Conservation (phyloP, 2,113 vertebrate species). For the Epinephelus lanceolatus region DNA sequence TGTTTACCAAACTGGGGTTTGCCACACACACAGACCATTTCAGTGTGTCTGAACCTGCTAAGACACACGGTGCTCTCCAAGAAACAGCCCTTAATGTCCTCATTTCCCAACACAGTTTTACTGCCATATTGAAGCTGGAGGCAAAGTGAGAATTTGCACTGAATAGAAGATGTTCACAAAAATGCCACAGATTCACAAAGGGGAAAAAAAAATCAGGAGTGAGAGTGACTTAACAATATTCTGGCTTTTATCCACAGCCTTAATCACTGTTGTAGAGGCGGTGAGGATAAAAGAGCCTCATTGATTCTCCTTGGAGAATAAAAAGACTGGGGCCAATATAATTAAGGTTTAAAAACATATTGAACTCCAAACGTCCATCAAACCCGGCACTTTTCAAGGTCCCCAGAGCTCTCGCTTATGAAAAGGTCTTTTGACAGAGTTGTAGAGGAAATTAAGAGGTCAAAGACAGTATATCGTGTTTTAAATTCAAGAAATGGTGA, state of each 20-base stretch:
- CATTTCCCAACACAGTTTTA: slow-evolving; percentile 32
- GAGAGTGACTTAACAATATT: slow-evolving; percentile 61
- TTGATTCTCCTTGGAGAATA: slow-evolving; percentile 75
- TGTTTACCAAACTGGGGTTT: slow-evolving; percentile 9
- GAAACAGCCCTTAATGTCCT: slow-evolving; percentile 38
- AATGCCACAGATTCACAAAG: slow-evolving; percentile 41
- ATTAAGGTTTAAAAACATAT: slow-evolving; percentile 77
- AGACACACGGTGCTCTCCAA: background rate
- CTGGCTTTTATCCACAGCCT: slow-evolving; percentile 63
- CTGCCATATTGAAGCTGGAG: background rate
- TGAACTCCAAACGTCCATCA: slow-evolving; percentile 68
- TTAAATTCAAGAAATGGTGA: slow-evolving; percentile 45
- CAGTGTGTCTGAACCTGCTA: slow-evolving; percentile 12
- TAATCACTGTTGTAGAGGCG: slow-evolving; percentile 68
- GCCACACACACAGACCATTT: background rate
- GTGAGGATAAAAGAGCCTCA: slow-evolving; percentile 68
- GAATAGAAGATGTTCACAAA: slow-evolving; percentile 37
- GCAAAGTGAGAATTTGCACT: slow-evolving; percentile 28
- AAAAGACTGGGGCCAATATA: slow-evolving; percentile 69
- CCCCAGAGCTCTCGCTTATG: slow-evolving; percentile 41
- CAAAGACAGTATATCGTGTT: slow-evolving; percentile 32
- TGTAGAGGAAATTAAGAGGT: slow-evolving; percentile 49
- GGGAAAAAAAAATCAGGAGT: slow-evolving; percentile 11
- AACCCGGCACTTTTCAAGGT: slow-evolving; percentile 68
- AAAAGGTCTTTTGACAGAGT: slow-evolving; percentile 61